phyloP scores from a whole-genome alignment of 2,888 invertebrate genomes.

The Gymnosoma rotundatum region DNA sequence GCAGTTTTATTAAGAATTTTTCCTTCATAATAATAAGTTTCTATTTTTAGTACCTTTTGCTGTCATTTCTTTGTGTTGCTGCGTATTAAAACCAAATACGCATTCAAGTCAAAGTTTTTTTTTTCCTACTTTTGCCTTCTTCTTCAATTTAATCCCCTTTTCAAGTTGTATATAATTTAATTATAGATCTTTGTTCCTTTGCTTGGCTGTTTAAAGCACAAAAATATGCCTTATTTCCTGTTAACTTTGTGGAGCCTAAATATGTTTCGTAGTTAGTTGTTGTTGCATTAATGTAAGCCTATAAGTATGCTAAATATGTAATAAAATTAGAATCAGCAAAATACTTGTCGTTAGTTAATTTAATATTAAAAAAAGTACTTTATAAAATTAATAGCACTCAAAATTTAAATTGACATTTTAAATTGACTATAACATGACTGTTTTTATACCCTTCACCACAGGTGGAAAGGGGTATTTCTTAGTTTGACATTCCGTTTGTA shows the following conservation, averaged over 20 bases:
- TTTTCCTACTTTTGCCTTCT: background rate
- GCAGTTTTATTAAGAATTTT: conserved; percentile 39
- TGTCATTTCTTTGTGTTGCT: conserved; percentile 2
- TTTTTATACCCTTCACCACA: no score
- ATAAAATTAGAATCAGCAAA: no score
- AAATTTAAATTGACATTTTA: no score
- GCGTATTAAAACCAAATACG: background rate
- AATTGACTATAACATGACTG: no score
- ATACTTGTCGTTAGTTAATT: no score
- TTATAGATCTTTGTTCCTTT: background rate
- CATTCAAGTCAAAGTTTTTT: no score
- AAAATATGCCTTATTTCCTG: background rate
- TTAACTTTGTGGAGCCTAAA: background rate
- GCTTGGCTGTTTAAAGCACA: background rate
- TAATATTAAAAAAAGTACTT: no score
- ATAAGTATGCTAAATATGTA: no score
- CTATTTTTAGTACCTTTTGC: conserved; percentile 2
- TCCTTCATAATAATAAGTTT: background rate
- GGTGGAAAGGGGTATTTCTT: no score
- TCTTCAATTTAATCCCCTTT: background rate
- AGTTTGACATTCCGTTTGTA: no score
- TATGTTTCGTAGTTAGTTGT: background rate
- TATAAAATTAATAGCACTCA: no score
- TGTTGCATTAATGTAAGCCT: no score
- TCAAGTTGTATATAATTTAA: background rate